Evolutionary conservation across 2,888 invertebrate genomes (phyloP).

Genomic region (Ectemnius cavifrons): DNA sequence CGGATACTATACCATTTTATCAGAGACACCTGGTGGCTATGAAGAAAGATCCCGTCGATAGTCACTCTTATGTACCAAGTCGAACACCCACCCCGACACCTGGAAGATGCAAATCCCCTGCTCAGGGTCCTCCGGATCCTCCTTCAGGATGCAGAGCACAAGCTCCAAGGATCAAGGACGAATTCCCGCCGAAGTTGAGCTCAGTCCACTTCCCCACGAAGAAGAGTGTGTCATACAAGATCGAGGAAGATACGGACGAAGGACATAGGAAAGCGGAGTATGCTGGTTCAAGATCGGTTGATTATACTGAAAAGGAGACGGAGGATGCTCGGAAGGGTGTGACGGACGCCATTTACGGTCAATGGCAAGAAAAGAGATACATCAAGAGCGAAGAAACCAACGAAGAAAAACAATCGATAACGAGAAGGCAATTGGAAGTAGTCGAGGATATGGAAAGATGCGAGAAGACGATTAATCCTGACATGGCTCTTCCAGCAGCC

Average conservation of each 20-base stretch:
- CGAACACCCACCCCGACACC: slow-evolving; percentile 74
- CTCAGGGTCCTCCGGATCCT: slow-evolving; percentile 83
- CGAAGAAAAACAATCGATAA: slow-evolving; percentile 58
- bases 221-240: slow-evolving; percentile 68
- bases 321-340: slow-evolving; percentile 28
- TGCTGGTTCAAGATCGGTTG: slow-evolving; percentile 74
- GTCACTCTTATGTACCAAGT: slow-evolving; percentile 66
- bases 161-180: slow-evolving; percentile 82
- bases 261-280: slow-evolving; percentile 69
- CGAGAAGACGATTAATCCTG: slow-evolving; percentile 40
- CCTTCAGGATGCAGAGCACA: slow-evolving; percentile 78
- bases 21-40: slow-evolving; percentile 87
- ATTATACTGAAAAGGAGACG: slow-evolving; percentile 72
- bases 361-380: slow-evolving; percentile 51
- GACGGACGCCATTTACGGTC: slow-evolving; percentile 47
- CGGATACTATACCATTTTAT: slow-evolving; percentile 88
- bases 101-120: slow-evolving; percentile 83
- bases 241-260: slow-evolving; percentile 75
- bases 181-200: slow-evolving; percentile 20
- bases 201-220: slow-evolving; percentile 51
- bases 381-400: slow-evolving; percentile 62
- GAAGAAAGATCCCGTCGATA: slow-evolving; percentile 68
- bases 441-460: slow-evolving; percentile 65
- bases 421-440: slow-evolving; percentile 59
- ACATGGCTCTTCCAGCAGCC: slow-evolving; percentile 18